Base-by-base conservation (phyloP, 2,113 vertebrate species). In the Oceanites oceanicus region DNA sequence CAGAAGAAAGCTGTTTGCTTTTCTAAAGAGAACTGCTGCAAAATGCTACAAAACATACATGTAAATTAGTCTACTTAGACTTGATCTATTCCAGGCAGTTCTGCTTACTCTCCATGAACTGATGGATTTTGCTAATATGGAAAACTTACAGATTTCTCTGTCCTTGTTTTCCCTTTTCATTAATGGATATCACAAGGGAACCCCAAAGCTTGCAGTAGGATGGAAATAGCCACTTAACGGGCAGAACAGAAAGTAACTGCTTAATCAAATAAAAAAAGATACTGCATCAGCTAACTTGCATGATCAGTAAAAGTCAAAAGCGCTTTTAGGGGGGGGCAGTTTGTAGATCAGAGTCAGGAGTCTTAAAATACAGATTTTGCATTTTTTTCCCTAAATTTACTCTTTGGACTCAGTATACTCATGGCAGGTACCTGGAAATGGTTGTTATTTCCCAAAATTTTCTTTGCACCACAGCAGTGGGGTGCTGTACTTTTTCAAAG, bases 1-100 rank as follows among this genome's bases (percentile, higher is more conserved):
- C 56, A 93, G 93, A 91, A 88, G 29, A 80, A 89, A 96, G 15
- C 25, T 87, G 14, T 91, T 91, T 88, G 11, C 34, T 93, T 93
- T 95, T 81, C 61, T 85, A 67, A 90, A 81, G 65, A 58, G 42
- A 89, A 91, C 77, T 72, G 42, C 19, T 56, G 38, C 38, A 94
- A 86, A 91, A 87, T 62, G 45, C 42, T 71, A 67, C 56, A 93
- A 85, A 94, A 91, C 22, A 42, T 50, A 59, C 13, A 55, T 59
- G 29, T 87, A 50, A 78, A 91, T 74, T 42, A 70, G 17, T 63
- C 25, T 86, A 30, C 45, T 80, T 88, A 66, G 53, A 20, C 8
- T 66, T 88, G 18, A 80, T 73, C 42, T 85, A 10, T 58, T 81
- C 50, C 65, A 89, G 47, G 44, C 2, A 18, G 11, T 83, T 91